Evolutionary conservation across 2,888 invertebrate genomes (phyloP).

Genomic region (Ornithoptera priamus): DNA sequence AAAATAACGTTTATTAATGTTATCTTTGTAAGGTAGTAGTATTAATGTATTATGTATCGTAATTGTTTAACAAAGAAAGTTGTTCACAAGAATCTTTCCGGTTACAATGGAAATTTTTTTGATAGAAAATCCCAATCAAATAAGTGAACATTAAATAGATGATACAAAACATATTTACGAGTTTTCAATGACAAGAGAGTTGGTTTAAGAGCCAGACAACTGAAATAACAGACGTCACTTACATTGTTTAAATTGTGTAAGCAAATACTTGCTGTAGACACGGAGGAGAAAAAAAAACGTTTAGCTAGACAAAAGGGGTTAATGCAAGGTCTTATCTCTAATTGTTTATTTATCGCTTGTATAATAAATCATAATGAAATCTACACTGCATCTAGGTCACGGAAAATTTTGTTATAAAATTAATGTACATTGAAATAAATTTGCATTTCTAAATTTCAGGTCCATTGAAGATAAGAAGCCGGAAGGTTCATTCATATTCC

Average conservation of each 20-base stretch:
- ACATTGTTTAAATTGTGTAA: slow-evolving; percentile 9
- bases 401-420: slow-evolving; percentile 6
- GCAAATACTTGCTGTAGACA: slow-evolving; percentile 6
- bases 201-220: background rate
- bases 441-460: slow-evolving; percentile 52
- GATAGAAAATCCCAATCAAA: background rate
- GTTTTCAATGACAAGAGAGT: background rate
- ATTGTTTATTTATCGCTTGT: slow-evolving; percentile 21
- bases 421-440: slow-evolving; percentile 8
- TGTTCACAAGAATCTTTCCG: too few relatives aligned
- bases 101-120: too few relatives aligned
- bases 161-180: background rate
- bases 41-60: too few relatives aligned
- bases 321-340: slow-evolving; percentile 17
- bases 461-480: slow-evolving; percentile 57
- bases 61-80: background rate
- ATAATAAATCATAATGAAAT: slow-evolving; percentile 11
- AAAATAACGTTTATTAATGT: background rate
- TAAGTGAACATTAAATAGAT: background rate
- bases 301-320: slow-evolving; percentile 11
- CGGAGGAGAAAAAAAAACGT: slow-evolving; percentile 13
- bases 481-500: slow-evolving; percentile 49
- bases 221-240: slow-evolving; percentile 11
- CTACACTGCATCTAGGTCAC: slow-evolving; percentile 7
- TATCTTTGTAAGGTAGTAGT: background rate